Percentiles rank a stretch among this genome's conserved stretches.
These are phyloP conservation scores for Hoplostethus atlanticus DNA, from an alignment of 2,797 vertebrate genomes.

Conservation along the genomic window DNA sequence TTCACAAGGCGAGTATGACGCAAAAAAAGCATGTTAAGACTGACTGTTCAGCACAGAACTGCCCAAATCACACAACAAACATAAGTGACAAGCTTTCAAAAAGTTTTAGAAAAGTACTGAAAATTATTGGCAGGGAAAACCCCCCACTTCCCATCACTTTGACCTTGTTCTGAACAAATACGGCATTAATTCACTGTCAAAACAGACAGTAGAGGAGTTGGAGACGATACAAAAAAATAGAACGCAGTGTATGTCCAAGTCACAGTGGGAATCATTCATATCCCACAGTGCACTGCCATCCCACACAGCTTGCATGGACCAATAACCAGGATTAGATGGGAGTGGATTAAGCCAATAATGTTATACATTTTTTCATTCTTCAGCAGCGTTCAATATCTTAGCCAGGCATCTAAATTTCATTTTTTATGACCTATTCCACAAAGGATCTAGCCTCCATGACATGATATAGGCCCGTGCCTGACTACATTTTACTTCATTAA, in stretches of 20 bases:
- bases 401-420: constrained; percentile 41
- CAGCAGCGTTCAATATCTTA: constrained; percentile 14
- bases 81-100: not conserved
- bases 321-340: constrained; percentile 41
- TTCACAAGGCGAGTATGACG: constrained; percentile 12
- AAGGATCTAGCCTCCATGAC: constrained; percentile 43
- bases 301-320: constrained; percentile 21
- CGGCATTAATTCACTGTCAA: not conserved
- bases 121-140: not conserved
- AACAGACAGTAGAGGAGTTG: constrained; percentile 16
- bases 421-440: constrained; percentile 55
- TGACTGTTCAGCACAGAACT: not conserved
- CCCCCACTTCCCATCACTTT: not conserved
- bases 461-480: constrained; percentile 13
- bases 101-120: constrained; percentile 2
- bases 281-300: constrained; percentile 25
- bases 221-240: constrained; percentile 36
- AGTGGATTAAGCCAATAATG: constrained; percentile 32
- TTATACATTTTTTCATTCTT: not conserved
- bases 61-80: not conserved
- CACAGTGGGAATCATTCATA: constrained; percentile 39
- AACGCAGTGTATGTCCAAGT: constrained; percentile 28
- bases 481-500: constrained; percentile 72
- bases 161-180: constrained; percentile 4
- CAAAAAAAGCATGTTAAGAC: not conserved